Base-by-base conservation (phyloP, 2,888 invertebrate species). In the Ernsta delagoae region DNA sequence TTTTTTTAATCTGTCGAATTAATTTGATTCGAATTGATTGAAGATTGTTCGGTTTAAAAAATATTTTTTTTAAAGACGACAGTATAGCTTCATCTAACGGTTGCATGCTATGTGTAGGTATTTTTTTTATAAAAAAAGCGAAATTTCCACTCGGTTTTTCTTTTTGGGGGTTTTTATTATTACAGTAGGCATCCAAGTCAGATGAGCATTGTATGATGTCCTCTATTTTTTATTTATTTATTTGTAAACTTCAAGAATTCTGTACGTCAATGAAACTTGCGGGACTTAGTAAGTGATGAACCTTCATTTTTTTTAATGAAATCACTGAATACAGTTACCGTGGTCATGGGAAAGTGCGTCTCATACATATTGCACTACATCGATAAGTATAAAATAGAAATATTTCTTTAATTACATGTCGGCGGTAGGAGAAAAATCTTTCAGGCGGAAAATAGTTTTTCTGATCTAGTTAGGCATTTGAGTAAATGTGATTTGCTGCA, bases 291-390 rank as follows among this genome's bases (percentile, higher is more conserved):
- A 12, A 2, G 6, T 6, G 6, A 11, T 45, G 4, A 45, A 4
- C 45, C n/a, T 45, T 45, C 3, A 53, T n/a, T n/a, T 16, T 16
- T 53, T 39, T 7, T 7, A 39, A 24, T 16, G 31, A 39, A 66
- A 53, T 66, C 66, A 41, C 54, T 11, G 54, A 64, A 36, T 34
- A 66, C 66, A 41, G 66, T 66, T 60, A 66, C 11, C 2, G 4
- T 64, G 43, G 66, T 66, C 66, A 66, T 66, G 66, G 66, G 66
- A 66, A 66, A 31, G 31, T 60, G 60, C 66, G 34, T 43, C 54
- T 66, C 65, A 65, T 65, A 48, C 65, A 65, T 65, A 65, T 59
- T 65, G 65, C 59, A 59, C 65, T 48, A 24, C 43, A 45, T 34
- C 56, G 59, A 59, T 65, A 48, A n/a, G 48, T 48, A 65, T 59